Conservation (phyloP, 2,797 vertebrate species). For the Pangasius krempfi region DNA sequence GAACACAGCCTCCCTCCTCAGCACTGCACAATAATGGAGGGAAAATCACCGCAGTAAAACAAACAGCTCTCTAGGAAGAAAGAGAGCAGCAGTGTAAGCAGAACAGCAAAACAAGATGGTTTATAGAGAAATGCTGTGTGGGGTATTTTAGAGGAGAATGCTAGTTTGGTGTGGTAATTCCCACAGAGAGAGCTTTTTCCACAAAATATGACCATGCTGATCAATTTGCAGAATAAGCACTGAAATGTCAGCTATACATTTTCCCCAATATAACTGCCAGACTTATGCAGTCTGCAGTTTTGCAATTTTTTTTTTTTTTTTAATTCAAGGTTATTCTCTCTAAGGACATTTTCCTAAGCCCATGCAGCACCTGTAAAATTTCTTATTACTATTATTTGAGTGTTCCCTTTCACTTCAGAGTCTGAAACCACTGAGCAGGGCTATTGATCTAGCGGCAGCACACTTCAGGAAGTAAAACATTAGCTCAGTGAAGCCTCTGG, state of each 20-base stretch:
- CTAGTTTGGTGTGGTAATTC: slow-evolving; percentile 1
- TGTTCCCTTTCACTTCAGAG: slow-evolving; percentile 41
- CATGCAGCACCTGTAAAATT: background rate
- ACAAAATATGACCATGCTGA: background rate
- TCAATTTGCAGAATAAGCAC: slow-evolving; percentile 27
- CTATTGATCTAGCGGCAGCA: slow-evolving; percentile 55
- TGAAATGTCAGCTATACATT: slow-evolving; percentile 1
- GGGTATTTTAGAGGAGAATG: background rate
- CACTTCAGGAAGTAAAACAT: slow-evolving; percentile 59
- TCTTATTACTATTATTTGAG: background rate
- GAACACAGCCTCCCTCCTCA: slow-evolving; percentile 24
- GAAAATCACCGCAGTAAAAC: slow-evolving; percentile 43
- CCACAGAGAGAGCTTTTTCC: background rate
- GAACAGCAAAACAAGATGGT: slow-evolving; percentile 10
- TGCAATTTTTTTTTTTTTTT: background rate
- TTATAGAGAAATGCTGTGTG: slow-evolving; percentile 17
- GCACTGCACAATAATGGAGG: slow-evolving; percentile 47
- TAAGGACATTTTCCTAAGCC: slow-evolving; percentile 6
- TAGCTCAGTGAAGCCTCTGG: slow-evolving; percentile 52
- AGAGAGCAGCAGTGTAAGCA: slow-evolving; percentile 26
- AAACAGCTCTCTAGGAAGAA: slow-evolving; percentile 44
- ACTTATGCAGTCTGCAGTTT: background rate
- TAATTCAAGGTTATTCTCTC: slow-evolving; percentile 12
- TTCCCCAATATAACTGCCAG: background rate
- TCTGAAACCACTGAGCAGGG: slow-evolving; percentile 41